Evolutionary conservation across 2,113 vertebrate genomes (phyloP).

Genomic region (Diadophis punctatus): DNA sequence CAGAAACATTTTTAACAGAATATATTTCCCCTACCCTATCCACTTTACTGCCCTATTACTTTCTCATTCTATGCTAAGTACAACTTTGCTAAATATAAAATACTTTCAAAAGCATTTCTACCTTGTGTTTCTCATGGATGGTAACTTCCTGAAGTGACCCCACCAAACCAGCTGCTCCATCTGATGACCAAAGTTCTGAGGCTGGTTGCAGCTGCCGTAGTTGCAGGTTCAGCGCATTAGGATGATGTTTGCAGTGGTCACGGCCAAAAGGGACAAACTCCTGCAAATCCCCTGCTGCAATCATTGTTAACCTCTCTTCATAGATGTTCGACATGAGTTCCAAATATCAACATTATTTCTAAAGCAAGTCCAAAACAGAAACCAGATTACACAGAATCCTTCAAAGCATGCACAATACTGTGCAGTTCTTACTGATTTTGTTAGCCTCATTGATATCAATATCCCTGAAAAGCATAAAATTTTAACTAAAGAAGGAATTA

Average conservation of each 20-base stretch:
- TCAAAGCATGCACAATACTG: neutral
- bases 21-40: neutral
- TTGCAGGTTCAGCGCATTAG: slow-evolving; percentile 92
- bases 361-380: slow-evolving; percentile 45
- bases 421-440: neutral
- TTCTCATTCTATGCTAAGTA: neutral
- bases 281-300: slow-evolving; percentile 98
- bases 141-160: slow-evolving; percentile 94
- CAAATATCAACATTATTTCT: slow-evolving; percentile 99
- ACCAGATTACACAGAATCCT: neutral
- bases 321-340: slow-evolving; percentile 98
- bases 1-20: neutral
- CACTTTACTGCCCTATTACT: neutral
- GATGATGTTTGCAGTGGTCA: slow-evolving; percentile 94
- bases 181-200: slow-evolving; percentile 93
- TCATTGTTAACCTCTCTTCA: slow-evolving; percentile 99
- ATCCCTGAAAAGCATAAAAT: neutral
- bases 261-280: slow-evolving; percentile 96
- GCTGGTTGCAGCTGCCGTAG: slow-evolving; percentile 94
- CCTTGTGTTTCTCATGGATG: slow-evolving; percentile 88
- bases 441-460: neutral
- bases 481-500: neutral
- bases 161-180: slow-evolving; percentile 90
- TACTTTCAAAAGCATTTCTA: slow-evolving; percentile 46
- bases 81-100: neutral